Conservation (phyloP, 2,888 invertebrate species). For the Dasysyrphus tricinctus region DNA sequence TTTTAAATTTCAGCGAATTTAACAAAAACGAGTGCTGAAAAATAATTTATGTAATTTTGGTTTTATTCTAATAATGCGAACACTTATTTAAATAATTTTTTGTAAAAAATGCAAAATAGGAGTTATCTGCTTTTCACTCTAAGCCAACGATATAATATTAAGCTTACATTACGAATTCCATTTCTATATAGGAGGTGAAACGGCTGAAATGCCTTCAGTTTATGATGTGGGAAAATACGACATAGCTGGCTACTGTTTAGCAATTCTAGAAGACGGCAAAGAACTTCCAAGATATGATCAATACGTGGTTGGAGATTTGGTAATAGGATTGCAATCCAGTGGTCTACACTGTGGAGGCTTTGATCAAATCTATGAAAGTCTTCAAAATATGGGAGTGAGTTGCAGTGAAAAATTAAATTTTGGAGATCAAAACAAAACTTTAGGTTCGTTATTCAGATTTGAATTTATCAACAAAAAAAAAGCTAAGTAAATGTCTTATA, state of each 20-base stretch:
- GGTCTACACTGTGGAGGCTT: slow-evolving; percentile 98
- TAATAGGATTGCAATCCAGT: slow-evolving; percentile 94
- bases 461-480: not conserved
- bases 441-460: slow-evolving; percentile 84
- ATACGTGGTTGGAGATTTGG: slow-evolving; percentile 89
- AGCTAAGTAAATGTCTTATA: not conserved
- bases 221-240: slow-evolving; percentile 95
- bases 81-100: too few species aligned
- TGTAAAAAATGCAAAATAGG: too few species aligned
- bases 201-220: slow-evolving; percentile 98
- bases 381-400: slow-evolving; percentile 87
- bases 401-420: slow-evolving; percentile 86
- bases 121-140: too few species aligned
- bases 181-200: slow-evolving; percentile 89
- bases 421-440: slow-evolving; percentile 84
- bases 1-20: too few species aligned
- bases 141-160: too few species aligned
- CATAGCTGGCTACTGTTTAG: slow-evolving; percentile 97
- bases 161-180: not conserved
- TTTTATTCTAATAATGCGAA: too few species aligned
- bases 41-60: too few species aligned
- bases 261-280: slow-evolving; percentile 91
- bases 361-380: slow-evolving; percentile 92
- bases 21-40: too few species aligned
- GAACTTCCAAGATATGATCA: slow-evolving; percentile 88